Conservation (phyloP, 1,140 invertebrate species). For the Neotoxoptera formosana region DNA sequence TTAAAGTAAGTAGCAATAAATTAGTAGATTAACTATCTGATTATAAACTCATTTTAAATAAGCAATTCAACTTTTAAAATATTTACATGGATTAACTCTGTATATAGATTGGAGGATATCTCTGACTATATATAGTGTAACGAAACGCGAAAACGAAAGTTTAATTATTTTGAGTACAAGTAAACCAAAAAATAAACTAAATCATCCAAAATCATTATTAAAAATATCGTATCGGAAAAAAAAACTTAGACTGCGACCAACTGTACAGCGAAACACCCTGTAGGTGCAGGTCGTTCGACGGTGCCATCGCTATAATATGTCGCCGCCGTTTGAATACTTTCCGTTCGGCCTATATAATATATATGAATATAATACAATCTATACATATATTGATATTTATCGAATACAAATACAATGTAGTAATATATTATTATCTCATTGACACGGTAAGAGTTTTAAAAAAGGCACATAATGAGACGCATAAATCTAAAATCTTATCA, state of each 20-base stretch:
- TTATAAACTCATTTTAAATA: too few species aligned
- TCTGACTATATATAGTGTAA: not conserved
- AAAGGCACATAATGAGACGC: not conserved
- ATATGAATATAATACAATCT: not conserved
- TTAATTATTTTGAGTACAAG: not conserved
- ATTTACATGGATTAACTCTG: too few species aligned
- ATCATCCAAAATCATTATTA: too few species aligned
- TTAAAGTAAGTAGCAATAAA: too few species aligned
- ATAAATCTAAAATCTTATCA: conserved; percentile 36
- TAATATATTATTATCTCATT: not conserved
- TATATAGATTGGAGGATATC: not conserved
- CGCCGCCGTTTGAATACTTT: not conserved
- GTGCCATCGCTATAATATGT: not conserved
- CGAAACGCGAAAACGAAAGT: not conserved
- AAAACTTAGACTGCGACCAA: not conserved
- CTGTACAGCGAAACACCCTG: not conserved
- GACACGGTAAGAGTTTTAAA: conserved; percentile 15
- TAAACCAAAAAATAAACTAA: not conserved
- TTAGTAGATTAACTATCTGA: too few species aligned
- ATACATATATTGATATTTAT: not conserved
- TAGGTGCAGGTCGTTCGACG: not conserved
- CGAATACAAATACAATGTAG: not conserved
- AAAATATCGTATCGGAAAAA: not conserved
- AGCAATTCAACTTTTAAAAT: too few species aligned
- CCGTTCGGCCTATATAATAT: not conserved